Evolutionary conservation across 2,888 invertebrate genomes (phyloP).

Genomic region (Ophion costatus): DNA sequence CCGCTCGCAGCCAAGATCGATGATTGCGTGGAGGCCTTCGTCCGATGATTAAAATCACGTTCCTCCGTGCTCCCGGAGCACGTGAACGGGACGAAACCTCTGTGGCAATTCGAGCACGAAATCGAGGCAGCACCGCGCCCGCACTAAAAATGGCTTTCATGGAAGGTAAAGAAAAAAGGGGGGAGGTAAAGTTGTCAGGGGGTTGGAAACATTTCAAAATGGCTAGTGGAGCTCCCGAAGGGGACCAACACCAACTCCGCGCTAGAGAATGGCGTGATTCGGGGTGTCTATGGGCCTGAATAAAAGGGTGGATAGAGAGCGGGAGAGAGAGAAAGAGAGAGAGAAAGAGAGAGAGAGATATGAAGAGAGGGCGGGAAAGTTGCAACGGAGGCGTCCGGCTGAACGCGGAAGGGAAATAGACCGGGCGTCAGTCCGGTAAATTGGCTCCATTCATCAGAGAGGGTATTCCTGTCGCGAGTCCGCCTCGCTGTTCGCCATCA

Average conservation of each 20-base stretch:
- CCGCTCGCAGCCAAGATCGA: too few species aligned
- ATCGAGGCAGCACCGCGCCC: conserved; percentile 1
- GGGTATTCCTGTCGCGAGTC: conserved; percentile 66
- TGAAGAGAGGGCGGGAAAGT: conserved; percentile 8
- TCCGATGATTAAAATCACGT: neutral
- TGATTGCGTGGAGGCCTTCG: neutral
- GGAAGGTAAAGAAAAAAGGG: conserved; percentile 28
- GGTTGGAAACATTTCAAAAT: conserved; percentile 56
- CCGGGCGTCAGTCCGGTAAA: conserved; percentile 77
- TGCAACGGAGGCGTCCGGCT: conserved; percentile 56
- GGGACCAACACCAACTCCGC: conserved; percentile 10
- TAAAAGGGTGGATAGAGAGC: conserved; percentile 6
- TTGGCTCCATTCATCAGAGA: conserved; percentile 78
- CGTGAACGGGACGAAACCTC: neutral
- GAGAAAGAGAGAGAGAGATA: neutral
- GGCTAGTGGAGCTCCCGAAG: conserved; percentile 53
- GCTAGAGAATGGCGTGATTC: conserved; percentile 38
- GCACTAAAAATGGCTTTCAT: conserved; percentile 16
- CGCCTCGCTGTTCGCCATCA: conserved; percentile 59
- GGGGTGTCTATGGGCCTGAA: conserved; percentile 50
- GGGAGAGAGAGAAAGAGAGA: neutral
- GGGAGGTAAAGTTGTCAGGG: conserved; percentile 11
- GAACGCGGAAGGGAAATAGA: conserved; percentile 69
- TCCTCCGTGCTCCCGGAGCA: neutral
- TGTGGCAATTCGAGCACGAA: neutral